phyloP scores from a whole-genome alignment of 2,113 vertebrate species.

The Parotia lawesii region DNA sequence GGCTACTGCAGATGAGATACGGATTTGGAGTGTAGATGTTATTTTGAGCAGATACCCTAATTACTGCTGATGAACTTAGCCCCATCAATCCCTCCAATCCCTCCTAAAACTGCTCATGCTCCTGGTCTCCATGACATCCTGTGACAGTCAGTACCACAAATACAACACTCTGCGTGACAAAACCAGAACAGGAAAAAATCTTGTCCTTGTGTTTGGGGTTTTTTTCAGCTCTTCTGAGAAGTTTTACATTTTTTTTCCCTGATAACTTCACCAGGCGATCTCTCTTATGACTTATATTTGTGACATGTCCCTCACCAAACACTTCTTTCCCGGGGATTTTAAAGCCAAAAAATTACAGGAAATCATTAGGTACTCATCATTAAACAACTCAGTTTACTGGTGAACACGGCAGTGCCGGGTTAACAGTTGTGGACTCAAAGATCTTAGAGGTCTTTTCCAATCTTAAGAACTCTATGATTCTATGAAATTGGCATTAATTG shows the following conservation, averaged over 20 bases:
- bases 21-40: background rate
- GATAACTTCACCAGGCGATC: background rate
- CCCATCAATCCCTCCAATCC: background rate
- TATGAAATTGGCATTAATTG: background rate
- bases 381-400: background rate
- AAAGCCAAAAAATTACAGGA: background rate
- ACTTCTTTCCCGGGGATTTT: background rate
- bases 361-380: background rate
- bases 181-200: background rate
- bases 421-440: background rate
- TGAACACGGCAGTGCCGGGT: background rate
- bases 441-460: background rate
- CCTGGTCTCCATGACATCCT: background rate
- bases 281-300: accelerated
- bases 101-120: background rate
- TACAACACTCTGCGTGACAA: background rate
- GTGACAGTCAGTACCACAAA: background rate
- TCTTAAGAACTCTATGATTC: no score
- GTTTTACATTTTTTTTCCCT: background rate
- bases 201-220: accelerated
- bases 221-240: background rate
- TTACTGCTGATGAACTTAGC: background rate
- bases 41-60: background rate
- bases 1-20: accelerated
- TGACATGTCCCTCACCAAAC: background rate